A percentile compares a stretch with the other conserved stretches of the same genome.
Evolutionary conservation across 2,797 vertebrate species (phyloP).

Genomic region (Decapterus maruadsi): DNA sequence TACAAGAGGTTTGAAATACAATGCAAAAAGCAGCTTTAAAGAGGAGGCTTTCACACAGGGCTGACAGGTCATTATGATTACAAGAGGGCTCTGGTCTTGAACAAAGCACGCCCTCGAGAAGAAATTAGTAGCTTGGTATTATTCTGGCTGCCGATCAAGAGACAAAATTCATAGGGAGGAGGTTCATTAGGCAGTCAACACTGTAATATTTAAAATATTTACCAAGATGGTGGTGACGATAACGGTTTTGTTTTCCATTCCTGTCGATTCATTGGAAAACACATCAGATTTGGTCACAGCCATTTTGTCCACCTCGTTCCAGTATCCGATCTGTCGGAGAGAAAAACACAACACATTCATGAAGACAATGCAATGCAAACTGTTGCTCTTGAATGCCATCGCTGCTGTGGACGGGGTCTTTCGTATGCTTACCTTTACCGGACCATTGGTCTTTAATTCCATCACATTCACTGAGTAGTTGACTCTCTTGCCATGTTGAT

Average conservation of each 20-base stretch:
- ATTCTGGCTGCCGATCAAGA: neutral
- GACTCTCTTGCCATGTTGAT: conserved; percentile 97
- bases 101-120: conserved; percentile 7
- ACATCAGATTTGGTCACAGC: conserved; percentile 95
- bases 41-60: neutral
- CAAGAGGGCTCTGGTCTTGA: neutral
- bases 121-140: neutral
- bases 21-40: conserved; percentile 23
- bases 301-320: conserved; percentile 99
- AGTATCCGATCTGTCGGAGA: conserved; percentile 94
- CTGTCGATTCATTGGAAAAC: conserved; percentile 93
- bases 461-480: conserved; percentile 99
- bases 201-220: conserved; percentile 50
- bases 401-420: too few relatives aligned
- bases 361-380: neutral
- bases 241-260: conserved; percentile 98
- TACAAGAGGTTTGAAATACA: conserved; percentile 24
- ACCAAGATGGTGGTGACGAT: conserved; percentile 99
- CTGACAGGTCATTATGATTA: conserved; percentile 14
- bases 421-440: conserved; percentile 91
- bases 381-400: neutral
- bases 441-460: conserved; percentile 97
- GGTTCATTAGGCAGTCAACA: neutral
- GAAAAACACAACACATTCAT: conserved; percentile 17
- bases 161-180: neutral